Evolutionary conservation across 2,797 vertebrate species (phyloP), one percentile per base, ranked within the genome.

Genomic region (Myotis myotis): DNA sequence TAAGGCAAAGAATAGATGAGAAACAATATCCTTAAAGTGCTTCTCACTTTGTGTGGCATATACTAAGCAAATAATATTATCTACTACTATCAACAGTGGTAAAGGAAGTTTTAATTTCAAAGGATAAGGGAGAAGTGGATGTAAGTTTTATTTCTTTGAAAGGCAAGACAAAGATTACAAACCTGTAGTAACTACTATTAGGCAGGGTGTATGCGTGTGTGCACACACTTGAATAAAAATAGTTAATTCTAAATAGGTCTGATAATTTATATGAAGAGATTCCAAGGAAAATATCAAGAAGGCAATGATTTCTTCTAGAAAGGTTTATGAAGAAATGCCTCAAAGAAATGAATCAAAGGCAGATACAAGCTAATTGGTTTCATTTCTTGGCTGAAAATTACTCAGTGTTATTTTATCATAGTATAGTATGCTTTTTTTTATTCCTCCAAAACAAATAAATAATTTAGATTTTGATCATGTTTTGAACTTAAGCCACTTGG

Each of bases 381-480:
- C 30, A 23, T 41, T 68, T 55, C 25, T 86, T 88, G n/a, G 30
- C 5, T 30, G 12, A 88, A 74, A 95, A 92, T 81, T 81, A 66
- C 28, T 96, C 78, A 82, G n/a, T 66, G 25, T 62, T 70, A 33
- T 92, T 81, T 90, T 60, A 81, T 94, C 19, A 75, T 19, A 71
- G 33, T 22, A 22, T 22, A 47, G 38, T 87, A 68, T 66, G 28
- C 28, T 72, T 92, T 19, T n/a, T 95, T 62, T 60, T 81, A 49
- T 72, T 92, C 19, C 23, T 85, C 83, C 71, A 47, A 94, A 91
- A 78, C 57, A 92, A 93, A 41, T 70, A 72, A 87, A 44, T 70
- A 84, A 76, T 83, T 96, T 87, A 53, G 53, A 87, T 83, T 90
- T 95, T 75, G 74, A 66, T 30, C 41, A 30, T 11, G 53, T 76